Evolutionary conservation across 2,113 vertebrate genomes (phyloP), one percentile per base, ranked within the genome.

Genomic region (Apodemus speciosus): DNA sequence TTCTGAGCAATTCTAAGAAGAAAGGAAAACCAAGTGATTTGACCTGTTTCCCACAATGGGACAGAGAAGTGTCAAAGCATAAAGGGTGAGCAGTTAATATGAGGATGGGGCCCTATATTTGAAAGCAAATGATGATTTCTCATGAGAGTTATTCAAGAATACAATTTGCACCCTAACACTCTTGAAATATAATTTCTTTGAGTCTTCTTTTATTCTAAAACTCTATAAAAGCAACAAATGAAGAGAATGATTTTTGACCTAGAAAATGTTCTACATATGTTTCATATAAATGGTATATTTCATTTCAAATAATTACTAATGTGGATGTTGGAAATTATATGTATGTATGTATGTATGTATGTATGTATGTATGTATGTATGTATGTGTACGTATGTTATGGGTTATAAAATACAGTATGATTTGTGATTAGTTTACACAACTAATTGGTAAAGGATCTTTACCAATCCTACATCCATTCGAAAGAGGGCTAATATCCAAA

Each of bases 1-100:
- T 8, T 84, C 62, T 40, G 75, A 96, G 81, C 58, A 96, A 79
- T 8, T 89, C 76, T 91, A 86, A 87, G 10, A 64, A 96, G 93
- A 92, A 18, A 95, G 35, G 60, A 95, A 27, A 90, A 87, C 21
- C 94, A 85, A 93, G 71, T 32, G 69, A 85, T 13, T n/a, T 76
- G 64, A 35, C 5, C 68, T 56, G 35, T 58, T 71, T 89, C 53
- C 35, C 13, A 35, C 7, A 69, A 30, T 56, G 40, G 71, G 69
- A 43, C 30, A 72, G 68, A 64, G 88, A 71, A 25, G 1, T 69
- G 3, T 79, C 40, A 58, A 15, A 16, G 7, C 46, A 30, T 30
- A 46, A 85, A 89, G n/a, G 10, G 27, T 56, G 32, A 10, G 40
- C 6, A 80, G 40, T 18, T 46, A 16, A 4, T 20, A 21, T 93